Evolutionary conservation across 2,797 vertebrate genomes (phyloP), one percentile per base, ranked within the genome.

Genomic region (Pipistrellus nathusii): DNA sequence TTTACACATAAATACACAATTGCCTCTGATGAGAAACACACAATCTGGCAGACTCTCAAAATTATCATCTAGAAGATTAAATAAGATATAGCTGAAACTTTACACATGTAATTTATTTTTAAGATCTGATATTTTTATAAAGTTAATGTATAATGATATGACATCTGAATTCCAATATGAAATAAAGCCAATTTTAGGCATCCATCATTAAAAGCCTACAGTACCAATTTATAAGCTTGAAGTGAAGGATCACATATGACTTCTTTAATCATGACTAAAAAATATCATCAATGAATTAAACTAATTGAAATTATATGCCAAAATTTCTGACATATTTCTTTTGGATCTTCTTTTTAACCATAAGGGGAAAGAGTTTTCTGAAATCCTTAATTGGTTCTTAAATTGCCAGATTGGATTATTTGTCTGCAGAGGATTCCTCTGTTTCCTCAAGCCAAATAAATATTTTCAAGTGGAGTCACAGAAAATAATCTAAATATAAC

Each of bases 381-480:
- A 96, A 98, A 97, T 96, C 90, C 81, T 95, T 94, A 82, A 64
- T 95, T 97, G 27, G 90, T 75, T 94, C 92, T 96, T 96, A 96
- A 97, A 97, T 96, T 97, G 84, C 90, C 94, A 81, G 88, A 98
- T 95, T 97, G 96, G 97, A 97, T 97, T 96, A 93, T 96, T 97
- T 96, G 78, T 96, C 94, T 97, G 95, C 83, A 94, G 69, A 95
- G 90, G 89, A 96, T 73, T 97, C 68, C 95, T 89, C 30, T 95
- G 93, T 97, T 95, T 98, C 80, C 88, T 95, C 77, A 88, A 97
- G 85, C 94, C 98, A 97, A 97, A 97, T 95, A 98, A 98, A 96
- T 97, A 97, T 97, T 98, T 98, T 97, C 86, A 97, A 94, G 97
- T 93, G 76, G 73, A 2, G 86, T 96, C 72, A 97, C 97, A 98